A percentile compares a stretch with the other conserved stretches of the same genome.
These are phyloP conservation scores for Microtus oregoni DNA, from an alignment of 2,113 vertebrate species.

Conservation along the genomic window DNA sequence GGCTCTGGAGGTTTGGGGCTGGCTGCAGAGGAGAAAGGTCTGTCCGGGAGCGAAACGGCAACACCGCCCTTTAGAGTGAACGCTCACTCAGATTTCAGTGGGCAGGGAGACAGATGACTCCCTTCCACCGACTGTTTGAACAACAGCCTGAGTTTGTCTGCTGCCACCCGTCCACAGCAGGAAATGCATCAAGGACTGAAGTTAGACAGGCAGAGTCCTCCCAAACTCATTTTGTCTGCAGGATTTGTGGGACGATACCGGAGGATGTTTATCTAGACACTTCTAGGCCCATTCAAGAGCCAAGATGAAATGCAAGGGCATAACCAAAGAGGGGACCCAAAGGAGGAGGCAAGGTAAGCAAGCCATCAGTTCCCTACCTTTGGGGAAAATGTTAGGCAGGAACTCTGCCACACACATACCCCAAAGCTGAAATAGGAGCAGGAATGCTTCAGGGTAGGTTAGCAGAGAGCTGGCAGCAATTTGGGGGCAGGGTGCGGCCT, in stretches of 20 bases:
- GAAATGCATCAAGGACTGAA: constrained; percentile 21
- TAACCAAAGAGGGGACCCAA: neutral
- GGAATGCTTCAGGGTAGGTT: constrained; percentile 55
- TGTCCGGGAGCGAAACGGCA: no score
- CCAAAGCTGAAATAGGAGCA: constrained; percentile 58
- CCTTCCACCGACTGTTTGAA: neutral
- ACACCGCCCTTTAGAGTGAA: neutral
- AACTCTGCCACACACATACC: no score
- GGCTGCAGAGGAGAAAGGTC: neutral
- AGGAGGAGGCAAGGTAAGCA: neutral
- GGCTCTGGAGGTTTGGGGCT: neutral
- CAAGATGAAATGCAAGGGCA: constrained; percentile 6
- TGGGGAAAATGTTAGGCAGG: neutral
- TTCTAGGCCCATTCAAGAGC: neutral
- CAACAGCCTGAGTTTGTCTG: neutral
- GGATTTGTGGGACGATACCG: neutral
- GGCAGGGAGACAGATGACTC: neutral
- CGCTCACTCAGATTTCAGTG: neutral
- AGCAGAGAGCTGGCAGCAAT: neutral
- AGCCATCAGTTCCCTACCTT: neutral
- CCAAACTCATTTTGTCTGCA: neutral
- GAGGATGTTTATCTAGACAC: constrained; percentile 56
- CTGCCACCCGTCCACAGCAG: neutral
- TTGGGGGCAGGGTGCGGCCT: neutral
- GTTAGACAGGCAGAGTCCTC: constrained; percentile 3